Evolutionary conservation across 64 coral and sea anemone species (phyloP).

Genomic region (Pocillopora damicornis): DNA sequence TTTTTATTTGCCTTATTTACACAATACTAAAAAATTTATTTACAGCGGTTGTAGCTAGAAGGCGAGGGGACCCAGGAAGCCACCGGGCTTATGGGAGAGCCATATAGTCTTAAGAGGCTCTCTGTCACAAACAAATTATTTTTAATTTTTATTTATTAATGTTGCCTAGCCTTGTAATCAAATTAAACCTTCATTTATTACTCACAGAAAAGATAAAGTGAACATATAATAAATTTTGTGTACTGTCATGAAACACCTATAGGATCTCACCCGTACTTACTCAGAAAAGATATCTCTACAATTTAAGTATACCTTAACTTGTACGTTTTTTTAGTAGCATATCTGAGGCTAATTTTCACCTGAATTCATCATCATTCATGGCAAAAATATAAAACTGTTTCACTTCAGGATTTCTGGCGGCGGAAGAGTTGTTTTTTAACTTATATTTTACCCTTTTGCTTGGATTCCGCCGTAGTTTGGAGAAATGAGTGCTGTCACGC

Average conservation of each 20-base stretch:
- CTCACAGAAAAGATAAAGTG: not conserved
- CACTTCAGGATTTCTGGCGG: conserved; percentile 38
- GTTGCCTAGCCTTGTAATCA: conserved; percentile 14
- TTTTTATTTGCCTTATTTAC: too few species aligned
- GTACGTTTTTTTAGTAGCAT: not conserved
- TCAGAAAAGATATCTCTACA: conserved; percentile 5
- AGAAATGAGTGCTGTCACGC: too few species aligned
- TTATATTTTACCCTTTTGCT: not conserved
- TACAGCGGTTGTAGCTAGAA: too few species aligned
- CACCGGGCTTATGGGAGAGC: too few species aligned
- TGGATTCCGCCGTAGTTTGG: too few species aligned
- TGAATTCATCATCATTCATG: too few species aligned
- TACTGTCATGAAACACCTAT: too few species aligned
- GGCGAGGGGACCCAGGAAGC: too few species aligned
- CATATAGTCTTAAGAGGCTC: too few species aligned
- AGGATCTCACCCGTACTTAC: not conserved
- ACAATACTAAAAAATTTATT: too few species aligned
- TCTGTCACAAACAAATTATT: conserved; percentile 8
- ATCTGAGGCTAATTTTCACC: too few species aligned
- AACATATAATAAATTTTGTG: too few species aligned
- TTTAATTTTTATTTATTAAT: conserved; percentile 1
- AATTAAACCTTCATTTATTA: conserved; percentile 1
- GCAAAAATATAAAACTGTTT: conserved; percentile 2
- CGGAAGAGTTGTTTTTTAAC: conserved; percentile 11
- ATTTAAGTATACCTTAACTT: conserved; percentile 5